Conservation (phyloP, 1,140 invertebrate genomes). For the Lordiphosa clarofinis region DNA sequence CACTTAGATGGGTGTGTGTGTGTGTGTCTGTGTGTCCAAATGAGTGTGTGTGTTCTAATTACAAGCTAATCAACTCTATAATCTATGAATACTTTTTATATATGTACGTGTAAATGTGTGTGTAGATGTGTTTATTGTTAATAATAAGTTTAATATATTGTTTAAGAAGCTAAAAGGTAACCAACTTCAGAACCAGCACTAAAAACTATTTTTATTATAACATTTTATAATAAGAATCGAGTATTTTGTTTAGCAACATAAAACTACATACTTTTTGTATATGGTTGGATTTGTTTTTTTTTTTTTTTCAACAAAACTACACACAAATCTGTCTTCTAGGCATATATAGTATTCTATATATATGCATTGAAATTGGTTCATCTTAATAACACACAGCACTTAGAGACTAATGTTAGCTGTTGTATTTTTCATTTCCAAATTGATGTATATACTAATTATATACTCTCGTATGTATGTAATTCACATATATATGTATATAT, state of each 20-base stretch:
- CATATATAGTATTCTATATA: conserved; percentile 1
- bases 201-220: conserved; percentile 34
- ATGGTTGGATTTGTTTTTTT: conserved; percentile 8
- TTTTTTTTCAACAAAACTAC: conserved; percentile 18
- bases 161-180: conserved; percentile 63
- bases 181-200: conserved; percentile 45
- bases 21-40: conserved; percentile 27
- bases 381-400: conserved; percentile 44
- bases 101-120: conserved; percentile 33
- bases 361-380: conserved; percentile 44
- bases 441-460: too few species aligned
- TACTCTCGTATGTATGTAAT: conserved; percentile 17
- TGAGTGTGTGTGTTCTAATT: conserved; percentile 48
- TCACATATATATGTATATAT: conserved; percentile 3
- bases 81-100: conserved; percentile 47
- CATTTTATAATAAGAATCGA: conserved; percentile 17
- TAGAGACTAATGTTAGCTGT: conserved; percentile 50
- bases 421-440: conserved; percentile 5
- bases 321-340: conserved; percentile 12
- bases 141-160: conserved; percentile 43
- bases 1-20: conserved; percentile 47
- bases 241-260: conserved; percentile 36
- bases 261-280: conserved; percentile 20
- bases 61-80: conserved; percentile 58
- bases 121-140: conserved; percentile 16